A percentile compares a stretch with the other conserved stretches of the same genome.
Evolutionary conservation across 2,113 vertebrate genomes (phyloP).

Genomic region (Toxostoma redivivum): DNA sequence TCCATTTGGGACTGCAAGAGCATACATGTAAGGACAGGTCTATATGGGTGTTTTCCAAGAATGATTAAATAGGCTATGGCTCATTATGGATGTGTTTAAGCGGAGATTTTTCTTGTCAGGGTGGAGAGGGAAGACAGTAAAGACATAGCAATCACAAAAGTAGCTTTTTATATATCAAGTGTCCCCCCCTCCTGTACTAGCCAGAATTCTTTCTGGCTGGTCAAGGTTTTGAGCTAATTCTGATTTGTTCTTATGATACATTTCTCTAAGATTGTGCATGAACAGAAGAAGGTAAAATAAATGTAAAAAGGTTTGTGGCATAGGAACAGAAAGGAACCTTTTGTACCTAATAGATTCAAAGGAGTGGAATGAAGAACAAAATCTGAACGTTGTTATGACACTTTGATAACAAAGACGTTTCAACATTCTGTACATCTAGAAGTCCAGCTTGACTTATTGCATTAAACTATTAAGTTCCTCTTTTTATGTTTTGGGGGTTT

Average conservation of each 20-base stretch:
- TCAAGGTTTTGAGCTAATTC: neutral
- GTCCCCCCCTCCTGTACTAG: neutral
- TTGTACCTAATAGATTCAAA: neutral
- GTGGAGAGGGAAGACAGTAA: neutral
- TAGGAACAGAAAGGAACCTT: neutral
- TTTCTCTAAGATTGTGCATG: neutral
- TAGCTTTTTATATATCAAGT: accelerated
- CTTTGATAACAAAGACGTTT: neutral
- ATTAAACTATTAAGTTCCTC: neutral
- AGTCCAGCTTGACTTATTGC: neutral
- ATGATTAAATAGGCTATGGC: neutral
- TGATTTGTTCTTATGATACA: neutral
- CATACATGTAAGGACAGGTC: neutral
- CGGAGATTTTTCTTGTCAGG: neutral
- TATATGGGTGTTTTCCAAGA: neutral
- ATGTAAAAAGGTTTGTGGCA: neutral
- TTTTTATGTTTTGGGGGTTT: neutral
- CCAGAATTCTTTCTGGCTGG: neutral
- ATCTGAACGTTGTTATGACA: neutral
- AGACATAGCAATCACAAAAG: neutral
- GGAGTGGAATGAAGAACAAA: neutral
- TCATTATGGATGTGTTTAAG: neutral
- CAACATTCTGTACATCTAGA: neutral
- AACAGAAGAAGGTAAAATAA: neutral
- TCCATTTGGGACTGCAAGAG: neutral